Evolutionary conservation across 2,797 vertebrate genomes (phyloP), one percentile per base, ranked within the genome.

Genomic region (Knipowitschia caucasica): DNA sequence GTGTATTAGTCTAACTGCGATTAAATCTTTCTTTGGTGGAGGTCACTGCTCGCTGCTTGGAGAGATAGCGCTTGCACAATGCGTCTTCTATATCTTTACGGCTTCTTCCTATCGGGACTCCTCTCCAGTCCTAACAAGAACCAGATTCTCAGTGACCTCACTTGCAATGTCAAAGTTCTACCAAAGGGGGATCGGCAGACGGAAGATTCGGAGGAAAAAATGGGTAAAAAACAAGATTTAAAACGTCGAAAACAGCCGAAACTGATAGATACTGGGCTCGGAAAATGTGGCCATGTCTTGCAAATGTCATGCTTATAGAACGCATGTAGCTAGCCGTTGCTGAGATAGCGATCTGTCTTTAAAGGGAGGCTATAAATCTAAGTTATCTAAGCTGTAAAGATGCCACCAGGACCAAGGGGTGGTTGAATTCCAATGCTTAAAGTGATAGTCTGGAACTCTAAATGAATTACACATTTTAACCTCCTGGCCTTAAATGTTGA

Each of bases 91-190:
- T 14, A 45, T 17, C 7, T 45, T 62, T 23, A 25, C 59, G 24
- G 29, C 6, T 35, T 31, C 47, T n/a, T 42, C 14, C 33, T 27
- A 36, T 27, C 55, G 29, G 59, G 64, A 56, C 38, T 73, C 50
- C 56, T 56, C 45, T 33, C n/a, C 62, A 12, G 29, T 7, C 0
- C 30, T 72, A 62, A 80, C 65, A 66, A 50, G 70, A 81, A 64
- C 60, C 76, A 77, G 75, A 4, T 69, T 2, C 43, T 49, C 58
- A 66, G 56, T 69, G 59, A 68, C 64, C 71, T 53, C 38, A 5
- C 49, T 73, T 46, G 40, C 38, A 74, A 71, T 59, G 69, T 50
- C 46, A 70, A 51, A 64, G 75, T 83, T 85, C 73, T 64, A 38
- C 38, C 40, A 23, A 36, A 64, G 62, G 61, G 44, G 50, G 75